Percentiles rank a stretch among this genome's conserved stretches.
Conservation (phyloP, 2,113 vertebrate genomes). For the Sardina pilchardus region DNA sequence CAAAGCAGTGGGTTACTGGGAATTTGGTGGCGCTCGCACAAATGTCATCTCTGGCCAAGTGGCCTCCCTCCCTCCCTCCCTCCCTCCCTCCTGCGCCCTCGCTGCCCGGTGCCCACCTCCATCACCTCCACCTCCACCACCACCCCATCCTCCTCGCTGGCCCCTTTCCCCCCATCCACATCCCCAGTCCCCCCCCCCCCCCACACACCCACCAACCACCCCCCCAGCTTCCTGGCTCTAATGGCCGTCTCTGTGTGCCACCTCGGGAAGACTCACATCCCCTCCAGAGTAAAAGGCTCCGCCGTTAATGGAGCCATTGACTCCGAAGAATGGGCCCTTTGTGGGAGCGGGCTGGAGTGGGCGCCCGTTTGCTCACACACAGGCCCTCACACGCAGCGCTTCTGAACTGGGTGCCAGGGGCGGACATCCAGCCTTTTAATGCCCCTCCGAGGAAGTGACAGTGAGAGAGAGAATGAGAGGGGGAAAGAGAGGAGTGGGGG, state of each 20-base stretch:
- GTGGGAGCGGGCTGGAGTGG: constrained; percentile 69
- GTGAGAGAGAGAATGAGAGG: constrained; percentile 44
- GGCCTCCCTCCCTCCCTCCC: constrained; percentile 27
- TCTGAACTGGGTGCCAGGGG: constrained; percentile 74
- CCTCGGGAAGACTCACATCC: constrained; percentile 74
- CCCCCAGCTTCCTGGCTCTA: constrained; percentile 75
- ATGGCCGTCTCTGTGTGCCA: constrained; percentile 73
- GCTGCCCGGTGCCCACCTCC: constrained; percentile 11
- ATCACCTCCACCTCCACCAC: constrained; percentile 56
- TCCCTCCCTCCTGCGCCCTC: neutral
- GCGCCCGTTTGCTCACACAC: constrained; percentile 75
- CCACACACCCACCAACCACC: too few relatives aligned
- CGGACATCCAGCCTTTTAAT: constrained; percentile 73
- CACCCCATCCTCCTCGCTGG: constrained; percentile 54
- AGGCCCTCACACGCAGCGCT: constrained; percentile 65
- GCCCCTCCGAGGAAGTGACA: constrained; percentile 65
- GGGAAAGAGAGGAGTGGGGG: neutral
- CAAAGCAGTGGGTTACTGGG: constrained; percentile 45
- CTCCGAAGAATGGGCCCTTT: constrained; percentile 72
- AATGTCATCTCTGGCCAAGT: constrained; percentile 53
- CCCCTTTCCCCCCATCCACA: constrained; percentile 55
- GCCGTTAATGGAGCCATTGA: constrained; percentile 77
- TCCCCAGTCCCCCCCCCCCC: constrained; percentile 52
- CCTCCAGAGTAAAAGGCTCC: constrained; percentile 65
- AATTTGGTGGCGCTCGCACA: constrained; percentile 46